Base-by-base conservation (phyloP, 92 coral and sea anemone genomes). In the Muricea muricata region DNA sequence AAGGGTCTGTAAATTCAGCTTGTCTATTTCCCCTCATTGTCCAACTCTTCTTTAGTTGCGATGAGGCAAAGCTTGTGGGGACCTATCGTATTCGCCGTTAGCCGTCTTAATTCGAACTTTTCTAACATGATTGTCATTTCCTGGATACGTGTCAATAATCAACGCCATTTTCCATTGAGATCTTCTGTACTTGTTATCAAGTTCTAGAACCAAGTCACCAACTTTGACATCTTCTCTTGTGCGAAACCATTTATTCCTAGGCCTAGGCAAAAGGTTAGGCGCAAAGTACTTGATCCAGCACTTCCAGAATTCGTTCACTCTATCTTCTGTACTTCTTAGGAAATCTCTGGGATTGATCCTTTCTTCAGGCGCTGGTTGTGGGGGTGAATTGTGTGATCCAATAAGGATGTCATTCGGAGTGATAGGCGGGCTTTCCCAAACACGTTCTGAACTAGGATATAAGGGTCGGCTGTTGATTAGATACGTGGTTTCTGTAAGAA, bases 231-330 rank as follows among this genome's bases (percentile, higher is more conserved):
- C 84, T 55, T 88, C 91, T 76, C 88, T 80, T 18, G 13, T 28
- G 23, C 72, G 39, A 47, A 35, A 88, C 91, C 91, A 88, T 67
- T 87, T 88, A 71, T 88, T 91, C 13, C 94, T 46, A n/a, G n/a
- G n/a, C n/a, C n/a, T n/a, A 2, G 90, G 90, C 6, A 91, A 46
- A 17, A 91, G 76, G 30, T 79, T 80, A 0, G 92, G 88, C 11
- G 92, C 73, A 35, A 91, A 88, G 69, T 88, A 91, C 75, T 77
- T 91, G 73, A 91, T 82, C 94, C 94, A 91, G 50, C 75, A 70
- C 0, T 21, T 45, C 91, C 94, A 86, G 65, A 89, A 89, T 18
- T 89, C 87, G 18, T 40, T n/a, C 47, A 41, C 45, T 55, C 70
- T 56, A 8, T 47, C 78, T 42, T 88, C 88, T 1, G 45, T 50